Evolutionary conservation across 2,113 vertebrate species (phyloP), one percentile per base, ranked within the genome.

Genomic region (Pungitius pungitius): DNA sequence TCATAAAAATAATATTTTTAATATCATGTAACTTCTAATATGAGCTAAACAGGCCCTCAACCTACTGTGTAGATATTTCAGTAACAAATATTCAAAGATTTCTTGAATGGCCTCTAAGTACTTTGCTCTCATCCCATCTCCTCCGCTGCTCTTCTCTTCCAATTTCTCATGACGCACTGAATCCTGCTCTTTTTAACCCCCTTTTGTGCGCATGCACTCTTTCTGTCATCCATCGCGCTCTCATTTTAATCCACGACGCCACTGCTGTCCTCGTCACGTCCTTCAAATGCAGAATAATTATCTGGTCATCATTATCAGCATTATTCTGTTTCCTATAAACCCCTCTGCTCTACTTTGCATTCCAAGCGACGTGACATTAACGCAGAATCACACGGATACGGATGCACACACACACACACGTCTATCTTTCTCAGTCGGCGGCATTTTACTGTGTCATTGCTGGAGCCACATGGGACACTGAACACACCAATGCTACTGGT

Each of bases 321-420:
- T 83, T 62, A 77, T 84, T 89, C 82, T 81, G 69, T 84, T 77
- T 87, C 85, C 83, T 85, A 88, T 59, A 81, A 83, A 83, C 74
- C 75, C 81, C 82, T 87, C 81, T 85, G 77, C 83, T 73, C 55
- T 55, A 68, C 63, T 80, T 37, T 71, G 59, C 70, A 78, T 61
- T 83, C 75, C 75, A 80, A 71, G 68, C 51, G 39, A 62, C 64
- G 63, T 10, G 61, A 37, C 55, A 78, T 40, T 69, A 74, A 69
- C 62, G 75, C 79, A 57, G 66, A 62, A 65, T 37, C 58, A 35
- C 60, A 54, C 43, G 39, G 68, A 85, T 30, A 33, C 45, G 24
- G 11, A 30, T 51, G 27, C 54, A 27, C 57, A 35, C 59, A 47
- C n/a, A n/a, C 63, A 52, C 17, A 60, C 47, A 73, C 66, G 54